These are phyloP conservation scores for Muscicapa striata DNA, from an alignment of 2,797 vertebrate species.

Conservation along the genomic window DNA sequence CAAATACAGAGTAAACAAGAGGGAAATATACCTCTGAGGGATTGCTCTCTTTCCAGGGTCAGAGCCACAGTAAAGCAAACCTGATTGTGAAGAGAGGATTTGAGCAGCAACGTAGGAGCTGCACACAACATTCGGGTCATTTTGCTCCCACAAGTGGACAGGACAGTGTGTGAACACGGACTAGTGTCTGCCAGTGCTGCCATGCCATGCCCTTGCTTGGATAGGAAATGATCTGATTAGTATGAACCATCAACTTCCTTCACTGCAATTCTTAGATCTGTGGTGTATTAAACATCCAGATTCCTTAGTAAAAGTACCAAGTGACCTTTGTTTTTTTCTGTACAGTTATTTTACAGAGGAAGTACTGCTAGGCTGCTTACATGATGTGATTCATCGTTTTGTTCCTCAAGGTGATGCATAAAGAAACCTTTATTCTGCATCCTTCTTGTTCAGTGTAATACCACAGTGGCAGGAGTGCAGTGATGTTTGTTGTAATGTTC, in stretches of 20 bases:
- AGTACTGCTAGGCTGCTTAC: not conserved
- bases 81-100: not conserved
- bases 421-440: not conserved
- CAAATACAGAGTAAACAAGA: not conserved
- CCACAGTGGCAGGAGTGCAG: not conserved
- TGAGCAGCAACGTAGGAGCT: not conserved
- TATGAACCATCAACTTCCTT: not conserved
- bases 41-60: not conserved
- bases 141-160: not conserved
- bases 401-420: not conserved
- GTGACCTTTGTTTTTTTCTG: not conserved
- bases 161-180: not conserved
- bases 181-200: not conserved
- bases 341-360: not conserved
- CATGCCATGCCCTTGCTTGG: not conserved
- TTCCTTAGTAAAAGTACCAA: not conserved
- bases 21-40: not conserved
- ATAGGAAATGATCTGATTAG: not conserved
- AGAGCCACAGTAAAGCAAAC: not conserved
- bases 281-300: not conserved
- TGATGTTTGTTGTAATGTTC: not conserved
- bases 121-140: not conserved
- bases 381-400: not conserved
- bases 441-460: not conserved
- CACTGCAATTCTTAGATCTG: not conserved